phyloP scores from a whole-genome alignment of 1,140 invertebrate species.

The Lasioglossum baleicum region DNA sequence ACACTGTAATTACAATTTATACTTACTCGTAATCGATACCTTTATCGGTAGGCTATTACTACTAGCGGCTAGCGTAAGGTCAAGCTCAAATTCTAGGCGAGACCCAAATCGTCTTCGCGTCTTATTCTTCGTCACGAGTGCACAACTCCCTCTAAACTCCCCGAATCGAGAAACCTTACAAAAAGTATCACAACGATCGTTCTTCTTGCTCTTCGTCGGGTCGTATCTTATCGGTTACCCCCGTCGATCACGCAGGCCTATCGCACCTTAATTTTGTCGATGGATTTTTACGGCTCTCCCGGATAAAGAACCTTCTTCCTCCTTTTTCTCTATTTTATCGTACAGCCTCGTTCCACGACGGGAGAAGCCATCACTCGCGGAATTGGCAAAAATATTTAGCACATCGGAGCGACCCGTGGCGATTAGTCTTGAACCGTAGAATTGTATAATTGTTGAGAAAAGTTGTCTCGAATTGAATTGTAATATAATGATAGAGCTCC shows the following conservation, averaged over 20 bases:
- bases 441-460: not conserved
- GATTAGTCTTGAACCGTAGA: not conserved
- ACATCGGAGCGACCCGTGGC: not conserved
- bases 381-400: too few relatives aligned
- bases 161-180: conserved; percentile 12
- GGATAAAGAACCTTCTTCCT: not conserved
- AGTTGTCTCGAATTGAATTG: not conserved
- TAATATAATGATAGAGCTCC: not conserved
- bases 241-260: conserved; percentile 56
- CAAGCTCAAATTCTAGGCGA: conserved; percentile 75
- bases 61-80: conserved; percentile 71
- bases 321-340: not conserved
- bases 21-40: conserved; percentile 76
- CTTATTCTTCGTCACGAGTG: conserved; percentile 61
- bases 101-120: conserved; percentile 56
- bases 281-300: not conserved
- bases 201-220: conserved; percentile 21
- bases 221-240: not conserved
- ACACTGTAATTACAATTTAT: conserved; percentile 79
- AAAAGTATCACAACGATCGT: not conserved
- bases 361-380: too few relatives aligned
- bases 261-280: conserved; percentile 20
- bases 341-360: too few relatives aligned
- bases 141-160: conserved; percentile 54
- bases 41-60: conserved; percentile 73